Evolutionary conservation across 2,888 invertebrate species (phyloP), one percentile per base, ranked within the genome.

Genomic region (Netelia fuscicornis): DNA sequence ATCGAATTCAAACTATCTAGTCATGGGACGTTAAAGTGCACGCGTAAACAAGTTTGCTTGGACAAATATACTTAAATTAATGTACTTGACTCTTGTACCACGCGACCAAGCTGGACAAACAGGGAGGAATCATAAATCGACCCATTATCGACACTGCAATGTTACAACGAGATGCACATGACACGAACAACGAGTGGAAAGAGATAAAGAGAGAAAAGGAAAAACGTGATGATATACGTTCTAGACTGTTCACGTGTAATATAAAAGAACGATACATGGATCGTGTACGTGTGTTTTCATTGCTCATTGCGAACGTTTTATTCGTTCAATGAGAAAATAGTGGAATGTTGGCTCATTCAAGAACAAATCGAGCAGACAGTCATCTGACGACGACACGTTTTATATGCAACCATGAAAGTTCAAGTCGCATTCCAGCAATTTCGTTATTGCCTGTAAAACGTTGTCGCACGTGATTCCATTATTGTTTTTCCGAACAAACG

Each of bases 261-360:
- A 42, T 72, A 23, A 48, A 68, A 52, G n/a, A 25, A 48, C 48
- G 13, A 58, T n/a, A 65, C 17, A 76, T 25, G 62, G 62, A 13
- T 9, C 48, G 52, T 48, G 8, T 44, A 20, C 9, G 67, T 42
- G 48, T 71, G 70, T 84, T 84, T 80, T 77, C 60, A 84, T 84
- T 77, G 54, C 81, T 81, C 77, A 77, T 84, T 81, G 81, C 74
- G 72, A 75, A 75, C 42, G 44, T 82, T 79, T 79, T 62, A 82
- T 85, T 85, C 65, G 68, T 79, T 85, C 70, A 85, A 85, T 79
- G 79, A 85, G 82, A 82, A 82, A 82, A 85, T 82, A 82, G 82
- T 85, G 54, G 78, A 79, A 79, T 58, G 62, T 71, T 72, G 65
- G 71, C 48, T 44, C 70, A 75, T 85, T 82, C 79, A 79, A 71